phyloP scores from a whole-genome alignment of 2,797 vertebrate genomes.

The Orestias chungarensis region DNA sequence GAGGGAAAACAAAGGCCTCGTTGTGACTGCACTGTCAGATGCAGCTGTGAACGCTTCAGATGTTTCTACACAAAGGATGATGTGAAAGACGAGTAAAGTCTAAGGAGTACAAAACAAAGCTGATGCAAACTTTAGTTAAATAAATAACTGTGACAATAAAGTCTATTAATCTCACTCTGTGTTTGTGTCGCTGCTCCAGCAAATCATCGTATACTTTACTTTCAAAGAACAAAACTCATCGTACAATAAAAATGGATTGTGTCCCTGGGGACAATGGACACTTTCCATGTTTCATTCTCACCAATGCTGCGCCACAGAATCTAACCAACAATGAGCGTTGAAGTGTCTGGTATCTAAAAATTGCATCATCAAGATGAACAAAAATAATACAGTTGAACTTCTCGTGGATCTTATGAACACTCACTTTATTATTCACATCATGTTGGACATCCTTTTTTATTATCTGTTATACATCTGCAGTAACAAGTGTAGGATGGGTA shows the following conservation, averaged over 20 bases:
- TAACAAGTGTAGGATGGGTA: no score
- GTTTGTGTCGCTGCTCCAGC: neutral
- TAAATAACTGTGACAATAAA: conserved; percentile 21
- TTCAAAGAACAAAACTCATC: neutral
- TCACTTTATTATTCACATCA: neutral
- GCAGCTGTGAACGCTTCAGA: conserved; percentile 70
- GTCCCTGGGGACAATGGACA: neutral
- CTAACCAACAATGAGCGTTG: neutral
- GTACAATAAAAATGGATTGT: conserved; percentile 13
- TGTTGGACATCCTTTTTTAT: neutral
- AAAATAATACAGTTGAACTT: neutral
- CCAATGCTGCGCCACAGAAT: neutral
- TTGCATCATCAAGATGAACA: neutral
- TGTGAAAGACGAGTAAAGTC: conserved; percentile 49
- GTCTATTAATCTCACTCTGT: conserved; percentile 12
- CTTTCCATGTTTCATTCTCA: neutral
- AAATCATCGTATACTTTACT: neutral
- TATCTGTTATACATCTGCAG: no score
- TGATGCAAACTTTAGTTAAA: conserved; percentile 11
- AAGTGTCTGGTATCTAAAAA: neutral
- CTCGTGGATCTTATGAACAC: neutral
- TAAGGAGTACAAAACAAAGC: conserved; percentile 17
- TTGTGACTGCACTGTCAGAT: conserved; percentile 61
- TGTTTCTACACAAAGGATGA: conserved; percentile 66
- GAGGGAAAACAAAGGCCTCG: conserved; percentile 65